A percentile compares a stretch with the other conserved stretches of the same genome.
phyloP scores from a whole-genome alignment of 2,888 invertebrate genomes.

The Nymphalis c-album region DNA sequence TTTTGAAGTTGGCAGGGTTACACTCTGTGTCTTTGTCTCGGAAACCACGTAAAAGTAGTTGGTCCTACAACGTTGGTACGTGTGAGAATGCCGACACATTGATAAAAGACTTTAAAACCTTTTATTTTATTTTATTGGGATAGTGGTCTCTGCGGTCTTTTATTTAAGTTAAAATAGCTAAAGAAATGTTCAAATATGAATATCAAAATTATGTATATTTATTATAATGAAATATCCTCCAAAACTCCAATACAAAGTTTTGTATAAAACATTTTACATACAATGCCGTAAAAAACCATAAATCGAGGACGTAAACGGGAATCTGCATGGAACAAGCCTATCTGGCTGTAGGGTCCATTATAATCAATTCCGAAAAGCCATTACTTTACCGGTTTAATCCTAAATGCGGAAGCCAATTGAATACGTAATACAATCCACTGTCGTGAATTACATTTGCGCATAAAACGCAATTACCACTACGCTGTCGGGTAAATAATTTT shows the following conservation, averaged over 20 bases:
- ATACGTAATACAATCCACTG: conserved; percentile 42
- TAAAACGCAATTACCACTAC: conserved; percentile 24
- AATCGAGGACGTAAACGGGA: conserved; percentile 37
- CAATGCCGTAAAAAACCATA: conserved; percentile 36
- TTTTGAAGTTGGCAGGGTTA: too few species aligned
- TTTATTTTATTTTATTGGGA: too few species aligned
- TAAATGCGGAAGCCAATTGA: conserved; percentile 48
- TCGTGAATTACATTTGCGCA: conserved; percentile 23
- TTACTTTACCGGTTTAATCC: conserved; percentile 44
- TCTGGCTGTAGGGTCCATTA: conserved; percentile 23
- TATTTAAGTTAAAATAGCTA: too few species aligned
- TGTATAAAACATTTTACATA: background rate
- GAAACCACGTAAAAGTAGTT: too few species aligned
- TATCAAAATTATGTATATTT: background rate
- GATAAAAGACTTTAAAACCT: too few species aligned
- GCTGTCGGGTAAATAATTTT: conserved; percentile 21
- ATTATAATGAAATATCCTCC: background rate
- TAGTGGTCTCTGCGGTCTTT: too few species aligned
- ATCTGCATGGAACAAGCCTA: conserved; percentile 38
- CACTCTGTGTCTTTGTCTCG: too few species aligned
- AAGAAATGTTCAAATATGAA: background rate
- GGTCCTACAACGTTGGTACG: too few species aligned
- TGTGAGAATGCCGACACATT: too few species aligned
- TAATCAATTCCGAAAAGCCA: conserved; percentile 41
- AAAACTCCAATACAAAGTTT: background rate